A percentile compares a stretch with the other conserved stretches of the same genome.
Evolutionary conservation across 2,888 invertebrate genomes (phyloP).

Genomic region (Pyrocoelia pectoralis): DNA sequence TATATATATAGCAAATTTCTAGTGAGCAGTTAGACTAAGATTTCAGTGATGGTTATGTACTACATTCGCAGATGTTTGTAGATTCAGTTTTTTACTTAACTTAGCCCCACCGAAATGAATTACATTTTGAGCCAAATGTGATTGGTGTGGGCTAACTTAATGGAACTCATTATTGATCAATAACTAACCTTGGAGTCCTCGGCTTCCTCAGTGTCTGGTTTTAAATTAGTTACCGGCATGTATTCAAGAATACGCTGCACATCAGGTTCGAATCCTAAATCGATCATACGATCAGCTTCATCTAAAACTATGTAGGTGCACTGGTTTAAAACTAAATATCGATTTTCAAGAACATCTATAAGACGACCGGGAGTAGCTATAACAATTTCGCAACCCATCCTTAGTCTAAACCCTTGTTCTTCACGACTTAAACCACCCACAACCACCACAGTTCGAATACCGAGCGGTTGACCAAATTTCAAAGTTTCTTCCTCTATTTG

Average conservation of each 20-base stretch:
- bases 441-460: slow-evolving; percentile 95
- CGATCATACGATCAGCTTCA: slow-evolving; percentile 99
- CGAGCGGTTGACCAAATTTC: slow-evolving; percentile 94
- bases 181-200: slow-evolving; percentile 74
- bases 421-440: slow-evolving; percentile 98
- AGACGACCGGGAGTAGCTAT: slow-evolving; percentile 99
- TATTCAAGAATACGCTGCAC: slow-evolving; percentile 97
- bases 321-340: slow-evolving; percentile 94
- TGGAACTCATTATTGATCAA: too few species aligned
- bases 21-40: too few species aligned
- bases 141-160: too few species aligned
- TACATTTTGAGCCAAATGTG: too few species aligned
- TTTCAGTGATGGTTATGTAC: too few species aligned
- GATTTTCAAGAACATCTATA: slow-evolving; percentile 97
- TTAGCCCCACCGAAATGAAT: too few species aligned
- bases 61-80: too few species aligned
- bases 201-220: slow-evolving; percentile 98
- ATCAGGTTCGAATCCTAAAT: slow-evolving; percentile 99
- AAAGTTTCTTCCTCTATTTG: slow-evolving; percentile 99
- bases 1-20: too few species aligned
- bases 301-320: slow-evolving; percentile 98
- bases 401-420: slow-evolving; percentile 96
- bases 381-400: slow-evolving; percentile 98
- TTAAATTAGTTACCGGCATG: slow-evolving; percentile 97
- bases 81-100: too few species aligned